Evolutionary conservation across 1,140 invertebrate genomes (phyloP).

Genomic region (Propsilocerus akamusi): DNA sequence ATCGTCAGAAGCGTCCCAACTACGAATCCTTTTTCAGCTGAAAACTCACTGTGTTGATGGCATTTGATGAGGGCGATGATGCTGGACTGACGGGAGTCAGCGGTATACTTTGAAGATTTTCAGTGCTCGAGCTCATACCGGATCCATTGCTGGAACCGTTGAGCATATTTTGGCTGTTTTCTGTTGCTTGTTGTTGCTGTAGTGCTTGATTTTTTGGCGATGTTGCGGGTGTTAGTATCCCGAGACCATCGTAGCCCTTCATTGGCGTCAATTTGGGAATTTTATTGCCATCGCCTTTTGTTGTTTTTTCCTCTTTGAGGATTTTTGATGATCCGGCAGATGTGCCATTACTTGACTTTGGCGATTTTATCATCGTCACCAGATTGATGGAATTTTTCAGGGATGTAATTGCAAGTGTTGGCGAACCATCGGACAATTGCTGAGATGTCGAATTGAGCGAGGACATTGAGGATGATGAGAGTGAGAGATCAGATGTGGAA

Average conservation of each 20-base stretch:
- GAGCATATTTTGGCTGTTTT: constrained; percentile 5
- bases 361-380: constrained; percentile 20
- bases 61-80: constrained; percentile 11
- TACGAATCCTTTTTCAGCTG: constrained; percentile 7
- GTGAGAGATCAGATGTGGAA: constrained; percentile 2
- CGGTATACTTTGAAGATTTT: not conserved
- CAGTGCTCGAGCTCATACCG: no score
- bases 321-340: no score
- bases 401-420: not conserved
- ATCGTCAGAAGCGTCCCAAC: not conserved
- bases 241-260: constrained; percentile 16
- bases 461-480: constrained; percentile 5
- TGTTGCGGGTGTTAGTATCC: constrained; percentile 30
- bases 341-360: constrained; percentile 9
- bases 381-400: not conserved
- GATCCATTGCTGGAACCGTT: not conserved
- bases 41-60: constrained; percentile 12
- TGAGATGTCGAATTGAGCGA: constrained; percentile 5
- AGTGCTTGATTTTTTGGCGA: constrained; percentile 23
- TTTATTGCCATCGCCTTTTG: not conserved
- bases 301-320: no score
- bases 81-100: constrained; percentile 5
- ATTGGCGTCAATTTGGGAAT: not conserved
- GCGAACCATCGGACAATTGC: not conserved
- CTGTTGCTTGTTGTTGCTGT: constrained; percentile 14